Conservation (phyloP, 1,140 invertebrate species). For the Ostrea denselamellosa region DNA sequence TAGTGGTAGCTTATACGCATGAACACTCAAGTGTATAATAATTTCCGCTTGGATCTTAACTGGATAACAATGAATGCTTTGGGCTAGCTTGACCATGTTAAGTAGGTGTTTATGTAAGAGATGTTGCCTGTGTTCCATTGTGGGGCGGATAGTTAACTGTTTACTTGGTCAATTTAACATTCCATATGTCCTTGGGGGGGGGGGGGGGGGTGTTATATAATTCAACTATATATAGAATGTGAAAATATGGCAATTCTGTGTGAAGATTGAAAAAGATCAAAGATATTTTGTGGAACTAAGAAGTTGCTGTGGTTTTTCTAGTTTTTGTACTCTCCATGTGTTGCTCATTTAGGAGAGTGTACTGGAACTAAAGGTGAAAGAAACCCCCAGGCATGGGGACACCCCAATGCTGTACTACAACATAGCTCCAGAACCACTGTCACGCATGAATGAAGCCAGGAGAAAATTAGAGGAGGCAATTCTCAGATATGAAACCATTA, state of each 20-base stretch:
- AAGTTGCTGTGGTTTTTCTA: background rate
- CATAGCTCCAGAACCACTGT: slow-evolving; percentile 55
- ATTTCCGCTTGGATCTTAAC: too few relatives aligned
- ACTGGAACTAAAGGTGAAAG: slow-evolving; percentile 57
- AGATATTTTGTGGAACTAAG: background rate
- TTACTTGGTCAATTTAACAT: too few relatives aligned
- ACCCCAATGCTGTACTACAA: slow-evolving; percentile 50
- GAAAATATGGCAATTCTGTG: background rate
- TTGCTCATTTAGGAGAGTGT: slow-evolving; percentile 58
- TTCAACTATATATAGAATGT: too few relatives aligned
- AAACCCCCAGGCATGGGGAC: slow-evolving; percentile 1
- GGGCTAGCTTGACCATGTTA: too few relatives aligned
- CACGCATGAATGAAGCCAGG: slow-evolving; percentile 52
- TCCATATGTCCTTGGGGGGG: too few relatives aligned
- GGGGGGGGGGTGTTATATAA: too few relatives aligned
- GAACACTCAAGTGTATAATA: too few relatives aligned
- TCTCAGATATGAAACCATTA: slow-evolving; percentile 63
- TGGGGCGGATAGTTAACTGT: too few relatives aligned
- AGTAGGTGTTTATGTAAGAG: too few relatives aligned
- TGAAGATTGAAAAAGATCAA: background rate
- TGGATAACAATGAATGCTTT: too few relatives aligned
- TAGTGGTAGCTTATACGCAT: too few relatives aligned
- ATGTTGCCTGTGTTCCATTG: too few relatives aligned
- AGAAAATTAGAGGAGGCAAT: slow-evolving; percentile 59
- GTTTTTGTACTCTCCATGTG: background rate